These are phyloP conservation scores for Heteromormyrus szaboi DNA, from an alignment of 2,797 vertebrate species.

Conservation along the genomic window DNA sequence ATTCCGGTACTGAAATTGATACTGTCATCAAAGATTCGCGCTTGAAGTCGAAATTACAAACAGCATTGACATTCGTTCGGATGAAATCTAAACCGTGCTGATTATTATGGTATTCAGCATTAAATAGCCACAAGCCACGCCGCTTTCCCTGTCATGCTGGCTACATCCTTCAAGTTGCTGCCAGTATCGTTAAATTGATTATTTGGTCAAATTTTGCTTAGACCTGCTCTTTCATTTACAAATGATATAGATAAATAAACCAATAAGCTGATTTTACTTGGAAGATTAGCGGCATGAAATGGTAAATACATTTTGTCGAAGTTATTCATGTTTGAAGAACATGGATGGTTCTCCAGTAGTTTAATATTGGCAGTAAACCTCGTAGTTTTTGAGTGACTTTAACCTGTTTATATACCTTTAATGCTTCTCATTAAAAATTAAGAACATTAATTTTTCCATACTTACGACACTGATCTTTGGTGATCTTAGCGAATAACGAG, in stretches of 20 bases:
- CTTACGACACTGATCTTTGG: neutral
- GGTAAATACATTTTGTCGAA: neutral
- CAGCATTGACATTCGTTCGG: neutral
- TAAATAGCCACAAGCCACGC: neutral
- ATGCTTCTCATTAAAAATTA: neutral
- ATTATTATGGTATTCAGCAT: neutral
- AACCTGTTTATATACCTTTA: neutral
- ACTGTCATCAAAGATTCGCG: neutral
- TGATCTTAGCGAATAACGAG: neutral
- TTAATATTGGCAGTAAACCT: neutral
- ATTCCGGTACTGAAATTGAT: neutral
- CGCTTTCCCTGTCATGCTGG: neutral
- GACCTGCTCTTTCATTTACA: neutral
- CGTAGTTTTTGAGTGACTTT: neutral
- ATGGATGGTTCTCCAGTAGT: neutral
- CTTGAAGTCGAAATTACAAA: conserved; percentile 7
- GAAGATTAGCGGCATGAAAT: neutral
- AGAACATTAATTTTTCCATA: neutral
- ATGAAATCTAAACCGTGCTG: neutral
- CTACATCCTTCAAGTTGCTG: neutral
- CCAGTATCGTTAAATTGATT: neutral
- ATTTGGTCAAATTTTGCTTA: neutral
- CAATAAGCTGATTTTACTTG: neutral
- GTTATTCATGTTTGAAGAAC: neutral
- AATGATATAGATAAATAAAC: neutral